These are phyloP conservation scores for Lysiphlebus fabarum DNA, from an alignment of 1,140 invertebrate species.

Conservation along the genomic window DNA sequence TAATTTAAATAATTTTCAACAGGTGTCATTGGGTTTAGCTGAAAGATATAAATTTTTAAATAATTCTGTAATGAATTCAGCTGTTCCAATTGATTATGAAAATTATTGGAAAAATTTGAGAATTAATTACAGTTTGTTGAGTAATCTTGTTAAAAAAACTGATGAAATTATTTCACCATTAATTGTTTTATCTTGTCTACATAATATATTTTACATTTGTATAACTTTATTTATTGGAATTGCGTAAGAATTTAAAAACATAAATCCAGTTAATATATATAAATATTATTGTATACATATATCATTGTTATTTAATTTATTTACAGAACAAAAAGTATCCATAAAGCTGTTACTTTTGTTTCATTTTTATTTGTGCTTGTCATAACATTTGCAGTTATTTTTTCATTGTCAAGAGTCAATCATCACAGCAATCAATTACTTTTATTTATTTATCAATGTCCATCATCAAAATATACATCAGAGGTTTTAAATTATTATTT, in stretches of 20 bases:
- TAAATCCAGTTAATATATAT: background rate
- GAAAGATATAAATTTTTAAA: slow-evolving; percentile 49
- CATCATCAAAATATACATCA: slow-evolving; percentile 56
- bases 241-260: slow-evolving; percentile 62
- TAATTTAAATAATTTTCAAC: too few relatives aligned
- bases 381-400: slow-evolving; percentile 59
- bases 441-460: slow-evolving; percentile 57
- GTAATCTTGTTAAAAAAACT: slow-evolving; percentile 57
- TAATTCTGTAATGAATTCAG: slow-evolving; percentile 28
- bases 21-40: slow-evolving; percentile 48
- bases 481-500: slow-evolving; percentile 50
- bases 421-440: slow-evolving; percentile 61
- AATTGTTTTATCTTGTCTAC: slow-evolving; percentile 65
- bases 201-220: slow-evolving; percentile 72
- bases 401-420: slow-evolving; percentile 62
- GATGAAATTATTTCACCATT: slow-evolving; percentile 60
- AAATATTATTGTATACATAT: slow-evolving; percentile 16
- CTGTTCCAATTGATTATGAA: slow-evolving; percentile 25
- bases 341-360: too few relatives aligned
- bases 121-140: slow-evolving; percentile 60
- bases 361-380: slow-evolving; percentile 60
- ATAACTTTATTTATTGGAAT: slow-evolving; percentile 70
- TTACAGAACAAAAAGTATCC: too few relatives aligned
- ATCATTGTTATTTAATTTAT: too few relatives aligned
- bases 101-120: slow-evolving; percentile 58